phyloP scores from a whole-genome alignment of 2,888 invertebrate genomes.

The Scrobipalpa atriplicella region DNA sequence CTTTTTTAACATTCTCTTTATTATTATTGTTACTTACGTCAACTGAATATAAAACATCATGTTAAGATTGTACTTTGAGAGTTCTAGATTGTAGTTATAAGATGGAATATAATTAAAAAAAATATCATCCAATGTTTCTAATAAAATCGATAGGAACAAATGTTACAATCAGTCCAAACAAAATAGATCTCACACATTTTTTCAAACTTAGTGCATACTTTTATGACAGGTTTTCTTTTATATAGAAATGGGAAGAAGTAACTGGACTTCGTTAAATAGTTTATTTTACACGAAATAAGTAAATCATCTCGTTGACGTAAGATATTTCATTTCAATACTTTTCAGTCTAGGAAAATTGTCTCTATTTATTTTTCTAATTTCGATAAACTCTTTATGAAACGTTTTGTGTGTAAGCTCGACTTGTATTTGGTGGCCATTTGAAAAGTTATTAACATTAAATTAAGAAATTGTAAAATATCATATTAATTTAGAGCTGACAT shows the following conservation, averaged over 20 bases:
- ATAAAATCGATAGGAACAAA: no score
- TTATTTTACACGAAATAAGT: no score
- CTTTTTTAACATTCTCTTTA: slow-evolving; percentile 50
- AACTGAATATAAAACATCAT: slow-evolving; percentile 11
- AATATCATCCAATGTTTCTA: no score
- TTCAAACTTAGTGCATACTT: no score
- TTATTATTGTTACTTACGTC: slow-evolving; percentile 2
- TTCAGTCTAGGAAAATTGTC: slow-evolving; percentile 6
- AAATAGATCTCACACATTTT: no score
- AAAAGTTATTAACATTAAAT: slow-evolving; percentile 49
- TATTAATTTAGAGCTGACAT: slow-evolving; percentile 70
- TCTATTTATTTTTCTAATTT: neutral
- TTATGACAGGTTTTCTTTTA: no score
- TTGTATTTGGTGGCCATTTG: slow-evolving; percentile 55
- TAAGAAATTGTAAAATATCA: slow-evolving; percentile 61
- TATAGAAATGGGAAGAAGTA: no score
- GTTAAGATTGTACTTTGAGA: slow-evolving; percentile 6
- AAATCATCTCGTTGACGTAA: neutral
- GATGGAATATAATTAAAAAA: no score
- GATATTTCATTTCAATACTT: neutral
- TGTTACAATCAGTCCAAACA: no score
- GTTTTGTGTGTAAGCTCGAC: slow-evolving; percentile 35
- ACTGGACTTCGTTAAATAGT: no score
- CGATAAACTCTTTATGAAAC: neutral
- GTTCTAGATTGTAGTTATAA: no score